phyloP scores from a whole-genome alignment of 1,140 invertebrate genomes.

The Tetramorium parvispinum region DNA sequence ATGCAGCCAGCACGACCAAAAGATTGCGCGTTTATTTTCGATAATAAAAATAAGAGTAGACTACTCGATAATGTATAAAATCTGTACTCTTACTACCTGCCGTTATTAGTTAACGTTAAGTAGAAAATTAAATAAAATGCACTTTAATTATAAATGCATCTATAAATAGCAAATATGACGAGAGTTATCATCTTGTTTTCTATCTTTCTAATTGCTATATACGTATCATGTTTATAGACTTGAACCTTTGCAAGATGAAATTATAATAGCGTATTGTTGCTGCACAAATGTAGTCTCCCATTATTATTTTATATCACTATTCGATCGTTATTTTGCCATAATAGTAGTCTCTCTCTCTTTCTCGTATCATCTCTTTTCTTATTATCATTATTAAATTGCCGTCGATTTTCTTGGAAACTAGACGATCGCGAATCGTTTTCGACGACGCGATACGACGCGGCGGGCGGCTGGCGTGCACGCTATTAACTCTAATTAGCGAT shows the following conservation, averaged over 20 bases:
- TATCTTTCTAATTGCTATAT: background rate
- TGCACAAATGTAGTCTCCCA: background rate
- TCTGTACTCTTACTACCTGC: background rate
- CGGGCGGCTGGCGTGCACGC: slow-evolving; percentile 26
- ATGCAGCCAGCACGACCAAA: too few species aligned
- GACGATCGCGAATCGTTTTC: slow-evolving; percentile 35
- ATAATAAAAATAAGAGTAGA: background rate
- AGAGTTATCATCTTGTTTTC: background rate
- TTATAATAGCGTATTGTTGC: slow-evolving; percentile 1
- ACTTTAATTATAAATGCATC: background rate
- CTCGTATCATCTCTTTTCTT: background rate
- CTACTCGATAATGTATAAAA: background rate
- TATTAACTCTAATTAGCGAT: slow-evolving; percentile 59
- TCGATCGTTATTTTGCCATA: background rate
- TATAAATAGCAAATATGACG: background rate
- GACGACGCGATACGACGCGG: slow-evolving; percentile 20
- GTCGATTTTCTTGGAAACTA: slow-evolving; percentile 37
- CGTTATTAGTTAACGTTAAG: background rate
- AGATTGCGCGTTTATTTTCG: background rate
- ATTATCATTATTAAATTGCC: slow-evolving; percentile 25
- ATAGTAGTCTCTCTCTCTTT: background rate
- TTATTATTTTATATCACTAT: background rate
- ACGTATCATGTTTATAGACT: background rate
- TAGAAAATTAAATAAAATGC: background rate
- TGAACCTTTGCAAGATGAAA: slow-evolving; percentile 2